Evolutionary conservation across 2,113 vertebrate species (phyloP), one percentile per base, ranked within the genome.

Genomic region (Laticauda colubrina): DNA sequence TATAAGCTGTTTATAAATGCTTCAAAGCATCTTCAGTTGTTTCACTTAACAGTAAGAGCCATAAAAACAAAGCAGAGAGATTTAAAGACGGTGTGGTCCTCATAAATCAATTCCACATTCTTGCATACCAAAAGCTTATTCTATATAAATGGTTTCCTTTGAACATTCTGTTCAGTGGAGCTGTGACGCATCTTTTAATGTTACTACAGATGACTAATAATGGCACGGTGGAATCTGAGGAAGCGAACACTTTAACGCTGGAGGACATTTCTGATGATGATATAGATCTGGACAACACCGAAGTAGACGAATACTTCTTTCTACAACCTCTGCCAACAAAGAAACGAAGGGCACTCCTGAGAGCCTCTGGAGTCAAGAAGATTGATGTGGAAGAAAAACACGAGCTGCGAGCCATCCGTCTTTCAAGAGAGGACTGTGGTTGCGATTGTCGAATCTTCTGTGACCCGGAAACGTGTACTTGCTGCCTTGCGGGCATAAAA

Each of bases 191-290:
- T 91, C 5, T 3, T 90, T 94, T 87, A 93, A 93, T 93, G 45
- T 94, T 94, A 51, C 95, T 96, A 93, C 96, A 99, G 99, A 98
- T 99, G 98, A 99, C 99, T 7, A 99, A 99, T 97, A 99, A 99
- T 0, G 99, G 99, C 96, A 99, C 99, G 0, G 98, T 99, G 94
- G 99, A 99, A 95, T 99, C 99, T 0, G 98, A 99, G 90, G 99
- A 99, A 97, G 99, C 99, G 5, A 98, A 98, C 94, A 98, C 98
- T 3, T 98, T 99, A 61, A 99, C 99, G 0, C 97, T 99, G 56
- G 99, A 99, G 95, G 99, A 99, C 97, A 99, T 99, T 97, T 99
- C 99, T 24, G 99, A 99, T 55, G 99, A 99, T 18, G 99, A 99
- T 95, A 99, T 99, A 89, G 99, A 99, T 95, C 97, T 99, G 88